These are phyloP conservation scores for Cydia fagiglandana DNA, from an alignment of 1,140 invertebrate species.

Conservation along the genomic window DNA sequence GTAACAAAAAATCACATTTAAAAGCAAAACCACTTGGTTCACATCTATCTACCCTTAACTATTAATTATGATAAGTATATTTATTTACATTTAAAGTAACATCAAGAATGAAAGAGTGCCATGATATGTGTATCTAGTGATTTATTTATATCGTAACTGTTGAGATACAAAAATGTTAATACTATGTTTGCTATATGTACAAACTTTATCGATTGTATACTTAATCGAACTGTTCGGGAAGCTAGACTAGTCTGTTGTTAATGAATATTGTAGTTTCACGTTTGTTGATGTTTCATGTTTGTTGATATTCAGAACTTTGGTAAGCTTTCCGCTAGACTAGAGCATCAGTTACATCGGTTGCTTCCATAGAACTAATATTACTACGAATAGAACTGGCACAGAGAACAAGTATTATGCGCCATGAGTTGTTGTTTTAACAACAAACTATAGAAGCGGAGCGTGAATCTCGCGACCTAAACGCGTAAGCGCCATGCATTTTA, in stretches of 20 bases:
- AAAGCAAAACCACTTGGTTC: constrained; percentile 46
- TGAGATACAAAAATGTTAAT: constrained; percentile 69
- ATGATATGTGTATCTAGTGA: constrained; percentile 75
- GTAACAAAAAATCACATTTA: constrained; percentile 13
- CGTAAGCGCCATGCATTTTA: too few relatives aligned
- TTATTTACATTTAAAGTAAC: constrained; percentile 58
- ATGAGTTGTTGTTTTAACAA: too few relatives aligned
- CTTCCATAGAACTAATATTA: too few relatives aligned
- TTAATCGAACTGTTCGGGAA: constrained; percentile 34
- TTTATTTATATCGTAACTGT: constrained; percentile 45
- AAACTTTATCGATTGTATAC: constrained; percentile 36
- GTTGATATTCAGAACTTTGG: background rate
- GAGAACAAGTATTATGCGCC: too few relatives aligned
- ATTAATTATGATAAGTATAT: constrained; percentile 43
- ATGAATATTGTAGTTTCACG: background rate
- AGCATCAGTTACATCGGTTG: too few relatives aligned
- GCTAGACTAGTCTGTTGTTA: background rate
- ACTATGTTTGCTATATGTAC: constrained; percentile 48
- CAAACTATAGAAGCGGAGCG: too few relatives aligned
- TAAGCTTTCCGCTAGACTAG: too few relatives aligned
- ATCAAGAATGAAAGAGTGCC: constrained; percentile 69
- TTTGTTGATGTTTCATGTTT: background rate
- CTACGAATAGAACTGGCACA: too few relatives aligned
- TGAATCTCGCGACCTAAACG: too few relatives aligned
- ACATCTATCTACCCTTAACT: constrained; percentile 63